These are phyloP conservation scores for Perodicticus potto DNA, from an alignment of 2,797 vertebrate genomes.

Conservation along the genomic window DNA sequence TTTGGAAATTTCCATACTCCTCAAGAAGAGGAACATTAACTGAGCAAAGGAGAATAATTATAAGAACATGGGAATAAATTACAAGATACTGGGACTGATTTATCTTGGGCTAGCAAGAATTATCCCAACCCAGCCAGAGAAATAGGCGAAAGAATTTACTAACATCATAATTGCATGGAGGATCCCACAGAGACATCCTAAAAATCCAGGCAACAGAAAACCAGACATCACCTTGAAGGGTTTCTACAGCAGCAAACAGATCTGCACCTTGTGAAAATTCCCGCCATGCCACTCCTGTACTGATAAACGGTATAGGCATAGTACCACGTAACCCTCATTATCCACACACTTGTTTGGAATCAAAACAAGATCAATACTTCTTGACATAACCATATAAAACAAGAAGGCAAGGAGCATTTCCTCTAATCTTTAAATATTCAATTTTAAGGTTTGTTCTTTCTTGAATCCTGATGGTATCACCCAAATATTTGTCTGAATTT, in stretches of 20 bases:
- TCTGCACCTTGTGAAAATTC: not conserved
- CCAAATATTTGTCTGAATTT: not conserved
- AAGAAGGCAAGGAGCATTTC: not conserved
- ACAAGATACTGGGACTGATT: not conserved
- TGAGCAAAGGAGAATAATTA: not conserved
- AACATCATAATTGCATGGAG: not conserved
- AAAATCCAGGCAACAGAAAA: not conserved
- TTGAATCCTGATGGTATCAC: not conserved
- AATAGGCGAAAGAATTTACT: not conserved
- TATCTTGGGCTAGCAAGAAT: not conserved
- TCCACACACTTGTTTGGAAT: not conserved
- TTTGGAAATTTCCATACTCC: conserved; percentile 3
- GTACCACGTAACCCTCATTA: not conserved
- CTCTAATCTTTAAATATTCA: not conserved
- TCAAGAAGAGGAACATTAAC: not conserved
- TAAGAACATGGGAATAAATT: not conserved
- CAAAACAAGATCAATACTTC: conserved; percentile 6
- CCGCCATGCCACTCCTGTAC: not conserved
- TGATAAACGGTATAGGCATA: not conserved
- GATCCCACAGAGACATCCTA: not conserved
- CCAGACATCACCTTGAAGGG: not conserved
- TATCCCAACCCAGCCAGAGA: not conserved
- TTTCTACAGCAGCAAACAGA: not conserved
- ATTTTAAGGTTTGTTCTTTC: not conserved
- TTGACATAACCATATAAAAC: conserved; percentile 3